Conservation (phyloP, 2,113 vertebrate species). For the Delphinapterus leucas region DNA sequence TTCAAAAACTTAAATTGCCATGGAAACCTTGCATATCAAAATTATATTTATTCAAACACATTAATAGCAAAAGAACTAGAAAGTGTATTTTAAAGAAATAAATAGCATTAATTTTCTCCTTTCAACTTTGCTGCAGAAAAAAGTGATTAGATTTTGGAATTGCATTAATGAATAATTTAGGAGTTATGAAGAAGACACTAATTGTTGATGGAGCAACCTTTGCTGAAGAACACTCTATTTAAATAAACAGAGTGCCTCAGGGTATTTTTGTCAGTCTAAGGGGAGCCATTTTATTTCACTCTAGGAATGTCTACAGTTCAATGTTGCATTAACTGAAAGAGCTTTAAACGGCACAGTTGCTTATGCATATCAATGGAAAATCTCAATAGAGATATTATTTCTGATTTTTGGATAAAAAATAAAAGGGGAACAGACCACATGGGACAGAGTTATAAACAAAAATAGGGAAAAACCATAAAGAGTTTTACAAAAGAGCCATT, state of each 20-base stretch:
- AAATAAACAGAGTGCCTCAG: constrained; percentile 37
- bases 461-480: not conserved
- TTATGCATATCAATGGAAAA: not conserved
- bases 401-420: not conserved
- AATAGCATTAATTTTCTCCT: constrained; percentile 60
- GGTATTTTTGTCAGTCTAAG: constrained; percentile 5
- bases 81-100: constrained; percentile 45
- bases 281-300: constrained; percentile 43
- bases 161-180: constrained; percentile 76
- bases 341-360: constrained; percentile 8
- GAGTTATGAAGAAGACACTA: constrained; percentile 53
- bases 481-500: not conserved
- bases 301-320: constrained; percentile 32
- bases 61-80: constrained; percentile 36
- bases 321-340: constrained; percentile 22
- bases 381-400: not conserved
- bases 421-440: not conserved
- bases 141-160: constrained; percentile 67
- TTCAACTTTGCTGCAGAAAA: constrained; percentile 50
- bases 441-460: not conserved
- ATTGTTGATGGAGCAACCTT: constrained; percentile 51
- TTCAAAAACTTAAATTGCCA: constrained; percentile 28
- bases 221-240: constrained; percentile 40
- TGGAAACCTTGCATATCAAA: constrained; percentile 4
- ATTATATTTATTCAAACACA: constrained; percentile 42